A percentile compares a stretch with the other conserved stretches of the same genome.
Evolutionary conservation across 2,888 invertebrate genomes (phyloP).

Genomic region (Tanypteryx hageni): DNA sequence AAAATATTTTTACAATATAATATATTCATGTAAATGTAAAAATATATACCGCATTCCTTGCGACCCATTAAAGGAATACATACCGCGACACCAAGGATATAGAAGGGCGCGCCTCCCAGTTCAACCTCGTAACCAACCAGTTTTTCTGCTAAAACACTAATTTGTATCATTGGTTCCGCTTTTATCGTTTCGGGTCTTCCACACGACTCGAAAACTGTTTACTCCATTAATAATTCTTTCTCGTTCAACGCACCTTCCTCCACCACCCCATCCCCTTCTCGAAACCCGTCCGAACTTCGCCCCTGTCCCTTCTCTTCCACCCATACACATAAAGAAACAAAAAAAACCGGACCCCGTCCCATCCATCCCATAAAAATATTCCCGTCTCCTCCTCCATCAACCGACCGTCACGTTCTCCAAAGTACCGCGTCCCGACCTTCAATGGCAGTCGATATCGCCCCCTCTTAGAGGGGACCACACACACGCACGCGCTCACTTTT

Average conservation of each 20-base stretch:
- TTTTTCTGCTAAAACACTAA: slow-evolving; percentile 7
- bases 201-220: background rate
- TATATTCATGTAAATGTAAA: no score
- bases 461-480: background rate
- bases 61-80: no score
- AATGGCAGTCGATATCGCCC: background rate
- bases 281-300: background rate
- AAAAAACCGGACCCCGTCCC: background rate
- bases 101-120: background rate
- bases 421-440: background rate
- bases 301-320: no score
- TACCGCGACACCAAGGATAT: no score
- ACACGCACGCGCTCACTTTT: background rate
- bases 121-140: background rate
- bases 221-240: background rate
- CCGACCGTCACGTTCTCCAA: background rate
- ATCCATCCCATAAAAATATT: background rate
- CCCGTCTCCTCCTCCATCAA: background rate
- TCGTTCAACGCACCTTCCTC: background rate
- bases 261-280: background rate
- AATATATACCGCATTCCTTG: no score
- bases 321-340: background rate
- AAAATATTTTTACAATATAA: no score
- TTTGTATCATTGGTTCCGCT: slow-evolving; percentile 49
- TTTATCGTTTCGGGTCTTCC: background rate